Base-by-base conservation (phyloP, 92 coral and sea anemone species). In the Phymanthus crucifer region DNA sequence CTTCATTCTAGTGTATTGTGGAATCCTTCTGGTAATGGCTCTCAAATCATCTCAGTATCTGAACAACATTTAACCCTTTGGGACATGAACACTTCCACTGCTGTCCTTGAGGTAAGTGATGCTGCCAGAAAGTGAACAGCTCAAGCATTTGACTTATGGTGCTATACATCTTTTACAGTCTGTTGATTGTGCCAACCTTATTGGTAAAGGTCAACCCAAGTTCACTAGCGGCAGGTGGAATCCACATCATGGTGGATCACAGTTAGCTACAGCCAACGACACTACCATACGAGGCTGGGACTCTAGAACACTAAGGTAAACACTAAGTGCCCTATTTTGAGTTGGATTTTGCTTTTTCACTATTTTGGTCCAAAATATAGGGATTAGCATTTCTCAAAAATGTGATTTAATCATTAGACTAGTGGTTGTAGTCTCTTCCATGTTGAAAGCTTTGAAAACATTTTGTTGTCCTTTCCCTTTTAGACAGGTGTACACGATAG, bases 21-120 rank as follows among this genome's bases (percentile, higher is more conserved):
- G 99, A 95, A 95, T 77, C 99, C 99, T 2, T 89, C 99, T 67
- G 99, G 99, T 23, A 93, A 95, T 93, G 99, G 99, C 3, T 78
- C 85, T 24, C 97, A 93, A 78, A 91, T 95, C 36, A 80, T 95
- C 17, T 86, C 99, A n/a, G 86, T 95, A 24, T 93, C 98, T 38
- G 99, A 95, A 52, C 99, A 93, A 47, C 98, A 93, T 61, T 80
- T 95, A 36, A 79, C 90, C 33, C 79, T 95, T 40, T 95, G 99
- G 99, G 98, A 95, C 61, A 77, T 95, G 16, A 89, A 93, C 56
- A 84, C 88, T 40, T 75, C 76, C 69, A 85, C 94, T 43, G 72
- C 91, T 21, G 77, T 84, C 2, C 92, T 90, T 6, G 93, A 95
- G 97, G 98, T 95, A 50, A 24, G 68, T 10, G 3, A 61, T 61